A percentile compares a stretch with the other conserved stretches of the same genome.
Evolutionary conservation across 2,888 invertebrate genomes (phyloP).

Genomic region (Diachrysia chrysitis): DNA sequence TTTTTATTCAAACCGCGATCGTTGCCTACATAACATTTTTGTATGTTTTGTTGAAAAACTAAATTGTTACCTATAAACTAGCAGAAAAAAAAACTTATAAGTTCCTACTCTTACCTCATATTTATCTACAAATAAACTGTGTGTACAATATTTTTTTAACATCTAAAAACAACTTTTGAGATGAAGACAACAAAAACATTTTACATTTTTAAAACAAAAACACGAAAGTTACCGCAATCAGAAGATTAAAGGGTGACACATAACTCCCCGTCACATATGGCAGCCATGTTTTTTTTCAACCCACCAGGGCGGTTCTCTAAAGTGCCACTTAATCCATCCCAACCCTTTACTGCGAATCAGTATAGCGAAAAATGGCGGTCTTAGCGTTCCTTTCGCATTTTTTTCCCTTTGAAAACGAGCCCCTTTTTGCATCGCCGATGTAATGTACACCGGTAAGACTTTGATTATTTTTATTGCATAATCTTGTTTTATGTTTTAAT

Average conservation of each 20-base stretch:
- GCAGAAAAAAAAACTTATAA: no score
- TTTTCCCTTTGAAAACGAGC: constrained; percentile 83
- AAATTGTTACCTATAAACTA: no score
- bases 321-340: constrained; percentile 85
- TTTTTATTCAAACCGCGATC: no score
- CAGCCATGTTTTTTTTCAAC: constrained; percentile 79
- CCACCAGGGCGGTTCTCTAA: constrained; percentile 81
- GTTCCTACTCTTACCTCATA: no score
- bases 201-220: constrained; percentile 12
- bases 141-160: no score
- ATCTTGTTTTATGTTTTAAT: constrained; percentile 36
- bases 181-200: background rate
- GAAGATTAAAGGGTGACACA: constrained; percentile 81
- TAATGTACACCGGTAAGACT: constrained; percentile 81
- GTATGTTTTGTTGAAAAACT: no score
- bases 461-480: constrained; percentile 22
- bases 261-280: constrained; percentile 54
- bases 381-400: constrained; percentile 71
- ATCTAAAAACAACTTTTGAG: background rate
- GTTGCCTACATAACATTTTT: no score
- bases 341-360: constrained; percentile 84
- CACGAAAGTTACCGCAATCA: constrained; percentile 66
- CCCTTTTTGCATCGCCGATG: constrained; percentile 76
- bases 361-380: constrained; percentile 82
- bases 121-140: no score